Base-by-base conservation (phyloP, 1,140 invertebrate species). In the Melanaphis sacchari region DNA sequence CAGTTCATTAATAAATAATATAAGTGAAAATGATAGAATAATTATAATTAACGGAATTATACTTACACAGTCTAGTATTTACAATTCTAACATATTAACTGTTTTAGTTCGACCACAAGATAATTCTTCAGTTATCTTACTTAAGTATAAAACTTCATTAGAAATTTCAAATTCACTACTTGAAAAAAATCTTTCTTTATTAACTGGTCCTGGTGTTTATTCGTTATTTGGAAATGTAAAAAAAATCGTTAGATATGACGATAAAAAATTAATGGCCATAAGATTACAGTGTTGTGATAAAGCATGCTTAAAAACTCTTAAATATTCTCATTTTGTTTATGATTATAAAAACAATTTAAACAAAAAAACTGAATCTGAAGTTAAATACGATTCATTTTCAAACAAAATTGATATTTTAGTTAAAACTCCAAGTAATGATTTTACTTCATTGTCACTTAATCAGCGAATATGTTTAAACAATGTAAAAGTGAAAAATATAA, bases 341-440 rank as follows among this genome's bases (percentile, higher is more conserved):
- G 41, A n/a, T 22, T 46, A 81, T 36, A 36, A 81, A n/a, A 81
- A 43, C 81, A 36, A 31, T n/a, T 2, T 7, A 46, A 91, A 81
- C 1, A 6, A 81, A 22, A n/a, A 91, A 11, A 43, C 11, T 8
- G 22, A 15, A 36, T 22, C 24, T 81, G 52, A 7, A 4, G 1
- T 49, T 31, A 81, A 92, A 82, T 92, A 82, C 49, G 66, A 92
- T 38, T 82, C 11, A 52, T 36, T 3, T 82, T 92, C 91, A 82
- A 92, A 92, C 1, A 22, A 26, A 36, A 22, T 92, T 81, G 76
- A 92, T 49, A 82, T 92, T 81, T 46, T 92, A 49, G 40, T 92
- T 40, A 18, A 46, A 81, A 31, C 43, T 5, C 91, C 91, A 21
- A 54, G 46, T 54, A 38, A 3, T 5, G 24, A 40, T 26, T 90